Base-by-base conservation (phyloP, 2,113 vertebrate genomes). In the Macrotus californicus region DNA sequence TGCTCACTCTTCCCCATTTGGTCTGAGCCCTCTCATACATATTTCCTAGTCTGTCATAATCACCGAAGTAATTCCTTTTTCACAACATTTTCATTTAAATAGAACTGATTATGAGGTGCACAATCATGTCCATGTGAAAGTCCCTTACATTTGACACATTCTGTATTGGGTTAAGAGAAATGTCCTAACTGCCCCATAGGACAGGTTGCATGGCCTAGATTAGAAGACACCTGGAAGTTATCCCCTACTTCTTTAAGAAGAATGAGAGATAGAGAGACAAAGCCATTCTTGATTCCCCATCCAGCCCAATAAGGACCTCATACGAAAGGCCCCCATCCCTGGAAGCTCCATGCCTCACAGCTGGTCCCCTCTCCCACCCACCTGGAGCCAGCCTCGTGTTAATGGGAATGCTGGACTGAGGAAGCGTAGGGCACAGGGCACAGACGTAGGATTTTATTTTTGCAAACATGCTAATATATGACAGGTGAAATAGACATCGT, bases 1-100 rank as follows among this genome's bases (percentile, higher is more conserved):
- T 94, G 79, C 61, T 87, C 19, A n/a, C 75, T 64, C 82, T 88
- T 75, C 76, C 46, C 3, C 0, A 66, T 14, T 34, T 69, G 87
- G 34, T 52, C 56, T 54, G 48, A 91, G 18, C 5, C 36, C 19
- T 92, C 76, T 94, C 31, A 16, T 31, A 61, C 29, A 36, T 54
- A 48, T 84, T 90, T 87, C 75, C 83, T 48, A 66, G 83, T 41
- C 89, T 61, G 19, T 82, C 89, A 67, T 87, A 31, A 69, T 79
- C 75, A 93, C 70, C 56, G 31, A 54, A 66, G 22, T 85, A 81
- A 89, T 76, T 95, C 52, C 39, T 54, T 41, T 91, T 93, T 70
- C 29, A 67, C 93, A 76, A 93, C 36, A 67, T 93, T 83, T 80
- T 87, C 31, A 80, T 82, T 91, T 89, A 89, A 93, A 43, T 24